Percentiles rank a stretch among this genome's conserved stretches.
These are phyloP conservation scores for Nineta flava DNA, from an alignment of 2,888 invertebrate species.

Conservation along the genomic window DNA sequence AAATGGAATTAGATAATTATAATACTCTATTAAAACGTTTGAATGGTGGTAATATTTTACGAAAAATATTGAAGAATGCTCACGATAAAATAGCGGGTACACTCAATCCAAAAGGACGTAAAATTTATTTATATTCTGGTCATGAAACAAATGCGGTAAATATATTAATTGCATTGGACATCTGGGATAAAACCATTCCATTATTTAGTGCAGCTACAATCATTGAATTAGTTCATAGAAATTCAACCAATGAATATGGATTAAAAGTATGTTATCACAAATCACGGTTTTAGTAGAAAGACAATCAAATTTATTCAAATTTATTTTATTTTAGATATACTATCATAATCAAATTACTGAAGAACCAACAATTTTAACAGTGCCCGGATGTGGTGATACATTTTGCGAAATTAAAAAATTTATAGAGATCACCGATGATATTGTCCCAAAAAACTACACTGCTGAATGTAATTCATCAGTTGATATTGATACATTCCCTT, in stretches of 20 bases:
- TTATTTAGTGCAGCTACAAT: conserved; percentile 22
- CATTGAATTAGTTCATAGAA: conserved; percentile 20
- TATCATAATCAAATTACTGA: conserved; percentile 19
- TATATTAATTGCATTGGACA: conserved; percentile 29
- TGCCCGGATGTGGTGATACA: conserved; percentile 19
- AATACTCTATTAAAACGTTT: conserved; percentile 23
- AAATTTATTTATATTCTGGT: conserved; percentile 32
- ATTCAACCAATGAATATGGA: conserved; percentile 16
- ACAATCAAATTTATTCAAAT: background rate
- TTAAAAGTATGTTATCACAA: conserved; percentile 19
- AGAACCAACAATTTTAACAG: conserved; percentile 16
- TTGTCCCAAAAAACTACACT: conserved; percentile 23
- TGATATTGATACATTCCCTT: conserved; percentile 14
- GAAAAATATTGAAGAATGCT: conserved; percentile 24
- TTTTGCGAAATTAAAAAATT: conserved; percentile 22
- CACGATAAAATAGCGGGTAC: conserved; percentile 15
- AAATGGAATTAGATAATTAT: conserved; percentile 26
- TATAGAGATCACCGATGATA: conserved; percentile 17
- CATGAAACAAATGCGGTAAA: conserved; percentile 41
- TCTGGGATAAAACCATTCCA: conserved; percentile 29
- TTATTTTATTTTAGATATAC: conserved; percentile 16
- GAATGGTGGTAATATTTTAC: conserved; percentile 29
- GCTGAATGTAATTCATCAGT: conserved; percentile 21
- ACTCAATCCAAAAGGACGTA: conserved; percentile 17
- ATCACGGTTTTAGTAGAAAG: background rate